Evolutionary conservation across 2,113 vertebrate species (phyloP), one percentile per base, ranked within the genome.

Genomic region (Phasianus colchicus): DNA sequence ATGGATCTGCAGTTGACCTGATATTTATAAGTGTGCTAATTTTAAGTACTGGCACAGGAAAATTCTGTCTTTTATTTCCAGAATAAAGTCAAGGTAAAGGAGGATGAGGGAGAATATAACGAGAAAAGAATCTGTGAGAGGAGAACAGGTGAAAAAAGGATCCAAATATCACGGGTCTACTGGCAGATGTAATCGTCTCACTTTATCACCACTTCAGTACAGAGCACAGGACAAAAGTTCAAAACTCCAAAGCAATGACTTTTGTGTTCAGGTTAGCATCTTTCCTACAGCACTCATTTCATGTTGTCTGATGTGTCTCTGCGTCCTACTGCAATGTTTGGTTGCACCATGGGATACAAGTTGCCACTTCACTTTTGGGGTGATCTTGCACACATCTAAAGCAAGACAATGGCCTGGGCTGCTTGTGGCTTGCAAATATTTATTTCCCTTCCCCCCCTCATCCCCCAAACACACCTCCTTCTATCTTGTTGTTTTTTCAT

Each of bases 321-420:
- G 48, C 64, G 60, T 17, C 42, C 61, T 42, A 1, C 22, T 58
- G 10, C 5, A 13, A 8, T 3, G 16, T 40, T 81, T 66, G 36
- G 30, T 60, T 4, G 1, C 32, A 25, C 45, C 17, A 2, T 5
- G 6, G 14, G 1, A 0, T 3, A 8, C 1, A 4, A 73, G 79
- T 30, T 83, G 30, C 3, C 3, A 3, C 30, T 73, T 63, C 7
- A 30, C 17, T 38, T 86, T 43, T 30, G 22, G 14, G 15, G 2
- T 83, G 55, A 50, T 14, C 86, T 94, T 67, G 45, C n/a, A 40
- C 7, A 73, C 9, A 2, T 52, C 61, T 69, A 67, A 66, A 40
- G 52, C 24, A 29, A 83, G 24, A 34, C 57, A 66, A 69, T 20
- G 22, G 12, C 13, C 25, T 7, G 11, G n/a, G 36, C 7, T 40